A percentile compares a stretch with the other conserved stretches of the same genome.
Conservation (phyloP, 2,797 vertebrate genomes). For the Momotus momota region DNA sequence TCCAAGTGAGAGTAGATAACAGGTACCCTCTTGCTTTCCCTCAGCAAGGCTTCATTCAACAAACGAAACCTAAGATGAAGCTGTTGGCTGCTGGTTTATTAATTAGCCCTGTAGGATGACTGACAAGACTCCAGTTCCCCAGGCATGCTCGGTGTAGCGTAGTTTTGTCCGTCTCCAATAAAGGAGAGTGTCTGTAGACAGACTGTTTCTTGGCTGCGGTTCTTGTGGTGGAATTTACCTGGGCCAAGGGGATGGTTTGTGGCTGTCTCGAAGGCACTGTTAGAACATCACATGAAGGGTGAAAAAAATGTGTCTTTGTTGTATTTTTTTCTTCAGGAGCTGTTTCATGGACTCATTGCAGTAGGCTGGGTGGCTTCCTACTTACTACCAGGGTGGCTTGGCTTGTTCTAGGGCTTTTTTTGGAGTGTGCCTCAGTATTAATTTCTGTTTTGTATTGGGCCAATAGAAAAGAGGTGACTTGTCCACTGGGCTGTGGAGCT, state of each 20-base stretch:
- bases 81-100: not conserved
- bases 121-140: not conserved
- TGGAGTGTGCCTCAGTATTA: rapidly evolving
- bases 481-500: not conserved
- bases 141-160: not conserved
- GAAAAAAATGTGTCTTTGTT: not conserved
- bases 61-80: not conserved
- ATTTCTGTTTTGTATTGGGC: not conserved
- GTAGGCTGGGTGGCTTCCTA: rapidly evolving
- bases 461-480: not conserved
- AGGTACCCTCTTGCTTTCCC: not conserved
- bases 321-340: not conserved
- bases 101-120: not conserved
- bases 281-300: rapidly evolving
- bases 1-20: not conserved
- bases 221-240: not conserved
- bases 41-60: not conserved
- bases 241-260: not conserved
- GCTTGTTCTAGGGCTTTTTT: not conserved
- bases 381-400: not conserved
- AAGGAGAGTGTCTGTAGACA: not conserved
- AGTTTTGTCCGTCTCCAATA: not conserved
- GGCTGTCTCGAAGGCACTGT: rapidly evolving
- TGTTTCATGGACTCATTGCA: rapidly evolving
- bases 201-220: not conserved